phyloP scores from a whole-genome alignment of 2,113 vertebrate species.

The Cromileptes altivelis region DNA sequence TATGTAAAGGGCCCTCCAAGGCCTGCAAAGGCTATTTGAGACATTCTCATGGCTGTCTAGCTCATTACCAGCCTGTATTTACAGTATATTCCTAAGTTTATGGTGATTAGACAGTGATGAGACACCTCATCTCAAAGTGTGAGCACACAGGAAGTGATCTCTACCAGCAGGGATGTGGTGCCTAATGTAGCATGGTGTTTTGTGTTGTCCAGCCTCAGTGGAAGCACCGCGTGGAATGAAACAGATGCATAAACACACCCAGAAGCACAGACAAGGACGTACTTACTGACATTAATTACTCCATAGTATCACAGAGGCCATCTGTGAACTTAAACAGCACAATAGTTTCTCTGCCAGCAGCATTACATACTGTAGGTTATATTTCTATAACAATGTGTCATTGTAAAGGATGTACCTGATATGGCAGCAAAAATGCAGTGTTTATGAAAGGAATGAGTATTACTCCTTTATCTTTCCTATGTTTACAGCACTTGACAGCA shows the following conservation, averaged over 20 bases:
- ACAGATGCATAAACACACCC: constrained; percentile 45
- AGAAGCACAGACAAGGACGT: constrained; percentile 37
- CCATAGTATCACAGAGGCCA: constrained; percentile 14
- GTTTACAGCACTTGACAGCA: no score
- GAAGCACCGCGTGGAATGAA: constrained; percentile 36
- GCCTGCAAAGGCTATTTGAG: not conserved
- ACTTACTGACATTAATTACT: constrained; percentile 34
- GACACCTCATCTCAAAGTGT: constrained; percentile 36
- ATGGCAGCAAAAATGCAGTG: not conserved
- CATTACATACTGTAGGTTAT: not conserved
- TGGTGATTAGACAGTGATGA: constrained; percentile 50
- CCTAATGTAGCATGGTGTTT: constrained; percentile 56
- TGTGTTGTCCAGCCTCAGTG: constrained; percentile 45
- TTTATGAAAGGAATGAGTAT: not conserved
- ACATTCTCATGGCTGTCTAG: constrained; percentile 38
- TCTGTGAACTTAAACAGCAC: constrained; percentile 12
- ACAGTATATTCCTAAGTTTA: constrained; percentile 51
- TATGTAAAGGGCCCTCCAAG: constrained; percentile 4
- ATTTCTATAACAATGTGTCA: not conserved
- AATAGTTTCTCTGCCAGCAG: not conserved
- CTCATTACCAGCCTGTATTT: constrained; percentile 53
- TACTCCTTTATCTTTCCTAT: no score
- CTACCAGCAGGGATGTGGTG: constrained; percentile 52
- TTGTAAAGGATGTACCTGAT: not conserved
- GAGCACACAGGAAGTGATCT: constrained; percentile 61